Base-by-base conservation (phyloP, 1,140 invertebrate genomes). In the Oncopeltus fasciatus region DNA sequence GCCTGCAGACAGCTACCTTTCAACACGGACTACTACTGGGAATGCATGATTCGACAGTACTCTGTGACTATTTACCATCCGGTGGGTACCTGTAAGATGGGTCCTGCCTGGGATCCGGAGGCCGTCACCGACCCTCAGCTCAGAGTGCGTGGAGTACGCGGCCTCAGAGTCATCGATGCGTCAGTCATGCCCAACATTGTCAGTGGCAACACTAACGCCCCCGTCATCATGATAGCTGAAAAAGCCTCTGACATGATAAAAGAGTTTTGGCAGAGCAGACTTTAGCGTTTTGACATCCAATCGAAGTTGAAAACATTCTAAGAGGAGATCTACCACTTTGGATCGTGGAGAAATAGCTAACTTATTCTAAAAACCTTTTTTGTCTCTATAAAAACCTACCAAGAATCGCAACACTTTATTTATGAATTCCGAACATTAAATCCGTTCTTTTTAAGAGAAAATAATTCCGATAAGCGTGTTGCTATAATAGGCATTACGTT, bases 71-170 rank as follows among this genome's bases (percentile, higher is more conserved):
- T 86, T 46, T 93, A 92, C 70, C 90, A 95, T 77, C 89, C 90
- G 0, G 83, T 90, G 0, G 90, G 91, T 0, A 94, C 92, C 0
- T 89, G 87, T 58, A 95, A 92, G 72, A 97, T 97, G 93, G 93
- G 92, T 0, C 86, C 87, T 0, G 82, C 83, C 53, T 86, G 83
- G 80, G 90, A 93, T 70, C 76, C 80, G 11, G 82, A 84, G 3
- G 88, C 91, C 0, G 93, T 95, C 0, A 92, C 95, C 0, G 92
- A 95, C 73, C 83, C 86, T 11, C 79, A 88, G 68, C 74, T 92
- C 0, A 75, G 81, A 57, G 89, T 92, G 2, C 88, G 91, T 66
- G 89, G 89, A 0, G 74, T 92, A 0, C 78, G 80, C 62, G 86
- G 86, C 0, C 71, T 93, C 3, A 76, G 90, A 3, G 89, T 92